phyloP scores from a whole-genome alignment of 1,140 invertebrate species.

The Magallana ariakensis region DNA sequence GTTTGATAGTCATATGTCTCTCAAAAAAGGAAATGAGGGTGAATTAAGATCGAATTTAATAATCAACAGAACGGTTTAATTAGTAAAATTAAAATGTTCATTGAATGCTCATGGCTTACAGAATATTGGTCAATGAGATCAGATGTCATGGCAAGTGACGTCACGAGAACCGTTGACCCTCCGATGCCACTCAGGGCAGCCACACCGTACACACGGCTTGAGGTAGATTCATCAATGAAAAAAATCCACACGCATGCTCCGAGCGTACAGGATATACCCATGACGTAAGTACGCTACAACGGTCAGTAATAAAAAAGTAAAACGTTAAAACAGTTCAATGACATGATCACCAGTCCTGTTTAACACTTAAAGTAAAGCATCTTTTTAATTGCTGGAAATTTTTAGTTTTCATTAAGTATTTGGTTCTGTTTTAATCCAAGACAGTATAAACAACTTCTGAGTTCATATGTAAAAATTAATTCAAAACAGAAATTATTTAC shows the following conservation, averaged over 20 bases:
- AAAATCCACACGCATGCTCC: conserved; percentile 86
- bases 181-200: conserved; percentile 87
- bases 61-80: no score
- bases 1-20: background rate
- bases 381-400: no score
- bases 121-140: conserved; percentile 93
- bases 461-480: no score
- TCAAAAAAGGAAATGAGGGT: background rate
- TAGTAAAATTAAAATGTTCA: no score
- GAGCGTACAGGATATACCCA: conserved; percentile 85
- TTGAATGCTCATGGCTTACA: conserved; percentile 68
- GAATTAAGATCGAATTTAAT: no score
- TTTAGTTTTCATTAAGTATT: no score
- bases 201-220: conserved; percentile 63
- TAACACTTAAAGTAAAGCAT: no score
- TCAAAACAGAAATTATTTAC: no score
- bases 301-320: background rate
- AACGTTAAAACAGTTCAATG: no score
- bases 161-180: conserved; percentile 91
- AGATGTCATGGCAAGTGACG: conserved; percentile 91
- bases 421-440: no score
- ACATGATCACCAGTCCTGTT: no score
- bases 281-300: conserved; percentile 84
- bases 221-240: conserved; percentile 60
- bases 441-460: no score